These are phyloP conservation scores for Colius striatus DNA, from an alignment of 2,113 vertebrate genomes.

Conservation along the genomic window DNA sequence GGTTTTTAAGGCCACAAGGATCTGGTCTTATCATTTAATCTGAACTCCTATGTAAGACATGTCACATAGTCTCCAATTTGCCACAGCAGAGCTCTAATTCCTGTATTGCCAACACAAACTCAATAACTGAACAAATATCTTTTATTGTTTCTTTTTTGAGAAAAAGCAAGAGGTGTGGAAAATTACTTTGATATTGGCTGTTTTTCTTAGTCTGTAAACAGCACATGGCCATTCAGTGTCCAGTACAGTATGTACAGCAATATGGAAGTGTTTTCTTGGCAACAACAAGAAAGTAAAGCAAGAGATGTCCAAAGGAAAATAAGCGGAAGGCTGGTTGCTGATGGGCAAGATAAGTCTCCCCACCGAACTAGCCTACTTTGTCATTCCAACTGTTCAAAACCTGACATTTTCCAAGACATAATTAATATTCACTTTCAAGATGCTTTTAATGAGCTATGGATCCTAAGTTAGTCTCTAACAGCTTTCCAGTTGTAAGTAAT, in stretches of 20 bases:
- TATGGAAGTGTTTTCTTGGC: constrained; percentile 62
- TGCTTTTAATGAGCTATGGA: constrained; percentile 65
- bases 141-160: not conserved
- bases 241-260: constrained; percentile 40
- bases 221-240: constrained; percentile 34
- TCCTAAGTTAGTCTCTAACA: constrained; percentile 59
- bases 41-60: not conserved
- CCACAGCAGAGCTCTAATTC: not conserved
- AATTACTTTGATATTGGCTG: constrained; percentile 1
- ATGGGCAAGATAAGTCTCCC: constrained; percentile 62
- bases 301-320: constrained; percentile 64
- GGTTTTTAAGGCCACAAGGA: not conserved
- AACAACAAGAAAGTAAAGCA: constrained; percentile 64
- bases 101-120: not conserved
- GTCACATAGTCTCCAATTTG: not conserved
- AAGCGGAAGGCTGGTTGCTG: constrained; percentile 59
- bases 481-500: constrained; percentile 58
- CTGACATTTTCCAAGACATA: constrained; percentile 68
- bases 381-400: constrained; percentile 71
- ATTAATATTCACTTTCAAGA: constrained; percentile 72
- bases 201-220: constrained; percentile 41
- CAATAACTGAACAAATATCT: not conserved
- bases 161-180: not conserved
- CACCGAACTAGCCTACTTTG: constrained; percentile 66
- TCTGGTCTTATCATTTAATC: not conserved